These are phyloP conservation scores for Syngnathus acus DNA, from an alignment of 2,797 vertebrate genomes.

Conservation along the genomic window DNA sequence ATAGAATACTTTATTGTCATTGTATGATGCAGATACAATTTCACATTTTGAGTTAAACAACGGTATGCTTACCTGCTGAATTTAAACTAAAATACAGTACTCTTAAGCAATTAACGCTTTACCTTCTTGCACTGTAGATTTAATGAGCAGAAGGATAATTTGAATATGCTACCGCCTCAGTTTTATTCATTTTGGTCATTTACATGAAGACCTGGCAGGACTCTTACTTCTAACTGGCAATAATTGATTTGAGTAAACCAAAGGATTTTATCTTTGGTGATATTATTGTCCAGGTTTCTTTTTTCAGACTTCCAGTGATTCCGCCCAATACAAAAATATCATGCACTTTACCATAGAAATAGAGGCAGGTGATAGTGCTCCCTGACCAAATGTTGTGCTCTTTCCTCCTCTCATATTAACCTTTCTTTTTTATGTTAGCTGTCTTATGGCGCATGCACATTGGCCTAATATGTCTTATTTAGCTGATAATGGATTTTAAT, in stretches of 20 bases:
- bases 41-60: constrained; percentile 43
- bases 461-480: constrained; percentile 53
- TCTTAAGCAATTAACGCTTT: constrained; percentile 30
- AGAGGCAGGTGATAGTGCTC: constrained; percentile 41
- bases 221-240: constrained; percentile 62
- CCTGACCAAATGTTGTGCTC: constrained; percentile 56
- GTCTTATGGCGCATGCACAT: constrained; percentile 65
- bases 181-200: constrained; percentile 29
- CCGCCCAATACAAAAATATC: constrained; percentile 38
- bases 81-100: constrained; percentile 30
- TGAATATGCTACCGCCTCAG: constrained; percentile 19
- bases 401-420: constrained; percentile 35
- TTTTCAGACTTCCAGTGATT: constrained; percentile 31
- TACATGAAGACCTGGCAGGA: constrained; percentile 41
- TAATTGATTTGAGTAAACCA: constrained; percentile 68
- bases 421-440: constrained; percentile 26
- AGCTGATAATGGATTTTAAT: constrained; percentile 67
- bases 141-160: constrained; percentile 41
- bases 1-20: neutral
- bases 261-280: constrained; percentile 71
- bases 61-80: constrained; percentile 58
- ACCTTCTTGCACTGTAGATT: constrained; percentile 52
- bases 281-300: constrained; percentile 59
- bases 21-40: neutral
- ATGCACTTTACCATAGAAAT: constrained; percentile 65